Percentiles rank a stretch among this genome's conserved stretches.
Conservation (phyloP, 2,888 invertebrate species). For the Frankliniella intonsa region DNA sequence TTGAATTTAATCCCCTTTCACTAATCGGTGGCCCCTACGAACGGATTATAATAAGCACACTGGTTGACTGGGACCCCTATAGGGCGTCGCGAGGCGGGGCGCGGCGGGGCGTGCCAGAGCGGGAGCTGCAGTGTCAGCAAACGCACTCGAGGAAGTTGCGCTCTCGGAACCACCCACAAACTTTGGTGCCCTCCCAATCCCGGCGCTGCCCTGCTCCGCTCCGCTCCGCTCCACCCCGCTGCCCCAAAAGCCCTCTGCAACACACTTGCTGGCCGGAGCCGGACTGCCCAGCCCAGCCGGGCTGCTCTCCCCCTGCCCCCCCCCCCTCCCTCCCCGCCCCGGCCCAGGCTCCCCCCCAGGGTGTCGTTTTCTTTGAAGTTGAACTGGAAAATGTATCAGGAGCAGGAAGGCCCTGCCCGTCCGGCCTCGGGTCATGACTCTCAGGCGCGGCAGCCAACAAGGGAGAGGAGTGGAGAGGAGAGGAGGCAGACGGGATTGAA, state of each 20-base stretch:
- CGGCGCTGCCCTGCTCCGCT: neutral
- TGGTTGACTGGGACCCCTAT: neutral
- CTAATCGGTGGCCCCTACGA: neutral
- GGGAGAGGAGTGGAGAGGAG: too few species aligned
- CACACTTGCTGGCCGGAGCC: neutral
- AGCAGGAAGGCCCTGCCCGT: neutral
- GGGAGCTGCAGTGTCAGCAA: conserved; percentile 15
- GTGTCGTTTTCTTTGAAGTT: conserved; percentile 26
- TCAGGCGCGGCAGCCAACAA: neutral
- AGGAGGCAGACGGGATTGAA: neutral
- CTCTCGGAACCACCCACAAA: neutral
- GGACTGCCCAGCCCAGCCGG: neutral
- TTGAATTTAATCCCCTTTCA: too few species aligned
- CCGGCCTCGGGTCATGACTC: neutral
- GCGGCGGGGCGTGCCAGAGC: neutral
- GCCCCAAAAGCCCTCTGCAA: neutral
- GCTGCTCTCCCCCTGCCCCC: neutral
- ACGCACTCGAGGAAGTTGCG: conserved; percentile 17
- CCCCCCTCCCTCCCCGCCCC: neutral
- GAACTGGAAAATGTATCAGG: conserved; percentile 22
- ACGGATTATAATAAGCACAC: neutral
- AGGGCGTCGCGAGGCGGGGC: too few species aligned
- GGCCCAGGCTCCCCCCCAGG: neutral
- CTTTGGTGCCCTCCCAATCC: neutral
- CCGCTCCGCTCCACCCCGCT: neutral